These are phyloP conservation scores for Bedellia somnulentella DNA, from an alignment of 2,888 invertebrate species.

Conservation along the genomic window DNA sequence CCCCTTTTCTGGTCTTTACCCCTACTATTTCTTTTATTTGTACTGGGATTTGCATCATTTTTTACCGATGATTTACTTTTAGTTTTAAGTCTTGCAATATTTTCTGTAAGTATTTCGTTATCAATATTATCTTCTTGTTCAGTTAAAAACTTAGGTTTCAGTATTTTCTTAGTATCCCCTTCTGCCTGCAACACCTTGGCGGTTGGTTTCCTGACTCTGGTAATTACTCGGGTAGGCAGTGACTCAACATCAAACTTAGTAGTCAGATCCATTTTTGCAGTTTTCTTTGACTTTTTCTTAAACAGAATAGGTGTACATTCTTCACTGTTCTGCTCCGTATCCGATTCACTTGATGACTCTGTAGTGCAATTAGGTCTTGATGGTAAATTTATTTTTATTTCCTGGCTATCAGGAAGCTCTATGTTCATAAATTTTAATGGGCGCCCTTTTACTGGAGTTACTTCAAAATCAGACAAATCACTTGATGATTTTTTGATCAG, in stretches of 20 bases:
- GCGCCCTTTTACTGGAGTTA: conserved; percentile 29
- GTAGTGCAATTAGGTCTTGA: too few species aligned
- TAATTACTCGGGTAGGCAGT: conserved; percentile 32
- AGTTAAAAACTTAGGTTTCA: conserved; percentile 22
- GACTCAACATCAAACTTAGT: conserved; percentile 25
- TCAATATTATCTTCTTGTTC: conserved; percentile 30
- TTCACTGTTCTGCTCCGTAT: conserved; percentile 23
- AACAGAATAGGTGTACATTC: conserved; percentile 25
- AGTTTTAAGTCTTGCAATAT: conserved; percentile 27
- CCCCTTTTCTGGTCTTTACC: too few species aligned
- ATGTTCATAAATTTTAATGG: conserved; percentile 23
- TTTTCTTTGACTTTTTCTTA: conserved; percentile 18
- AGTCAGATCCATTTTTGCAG: conserved; percentile 26
- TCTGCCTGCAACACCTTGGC: conserved; percentile 19
- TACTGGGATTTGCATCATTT: too few species aligned
- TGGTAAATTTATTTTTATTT: conserved; percentile 33
- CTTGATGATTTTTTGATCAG: conserved; percentile 18
- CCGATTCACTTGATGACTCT: conserved; percentile 27
- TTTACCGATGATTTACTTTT: too few species aligned
- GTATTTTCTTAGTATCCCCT: conserved; percentile 17
- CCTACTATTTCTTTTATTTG: too few species aligned
- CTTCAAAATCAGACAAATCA: conserved; percentile 29
- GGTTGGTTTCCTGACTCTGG: conserved; percentile 35
- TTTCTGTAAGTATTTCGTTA: conserved; percentile 29
- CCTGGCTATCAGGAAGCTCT: conserved; percentile 39